Evolutionary conservation across 2,113 vertebrate species (phyloP).

Genomic region (Etia nguti): DNA sequence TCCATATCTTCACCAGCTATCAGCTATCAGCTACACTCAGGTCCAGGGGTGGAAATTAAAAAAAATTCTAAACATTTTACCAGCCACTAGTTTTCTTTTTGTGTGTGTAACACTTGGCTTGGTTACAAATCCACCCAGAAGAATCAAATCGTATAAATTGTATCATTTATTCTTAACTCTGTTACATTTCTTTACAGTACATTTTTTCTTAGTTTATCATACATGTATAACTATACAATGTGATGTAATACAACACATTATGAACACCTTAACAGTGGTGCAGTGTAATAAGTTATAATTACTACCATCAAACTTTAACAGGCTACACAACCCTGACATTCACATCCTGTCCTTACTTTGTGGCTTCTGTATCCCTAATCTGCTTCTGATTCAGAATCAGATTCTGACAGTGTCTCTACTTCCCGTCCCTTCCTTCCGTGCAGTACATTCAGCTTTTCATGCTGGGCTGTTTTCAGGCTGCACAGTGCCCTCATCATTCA

Average conservation of each 20-base stretch:
- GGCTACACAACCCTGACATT: no score
- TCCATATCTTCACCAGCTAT: not conserved
- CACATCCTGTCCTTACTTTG: no score
- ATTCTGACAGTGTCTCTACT: no score
- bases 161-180: not conserved
- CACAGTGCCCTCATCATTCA: no score
- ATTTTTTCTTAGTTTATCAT: accelerated
- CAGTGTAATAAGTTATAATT: no score
- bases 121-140: not conserved
- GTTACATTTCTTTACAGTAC: not conserved
- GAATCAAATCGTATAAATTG: accelerated
- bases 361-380: no score
- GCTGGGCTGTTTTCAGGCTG: no score
- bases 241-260: not conserved
- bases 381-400: no score
- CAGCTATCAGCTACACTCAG: not conserved
- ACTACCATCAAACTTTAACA: no score
- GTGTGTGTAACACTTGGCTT: not conserved
- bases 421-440: no score
- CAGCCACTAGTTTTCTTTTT: accelerated
- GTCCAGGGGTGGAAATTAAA: not conserved
- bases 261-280: not conserved
- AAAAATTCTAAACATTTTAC: not conserved
- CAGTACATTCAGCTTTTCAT: no score
- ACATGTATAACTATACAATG: not conserved